Evolutionary conservation across 1,140 invertebrate species (phyloP), one percentile per base, ranked within the genome.

Genomic region (Ceratosolen solmsi): DNA sequence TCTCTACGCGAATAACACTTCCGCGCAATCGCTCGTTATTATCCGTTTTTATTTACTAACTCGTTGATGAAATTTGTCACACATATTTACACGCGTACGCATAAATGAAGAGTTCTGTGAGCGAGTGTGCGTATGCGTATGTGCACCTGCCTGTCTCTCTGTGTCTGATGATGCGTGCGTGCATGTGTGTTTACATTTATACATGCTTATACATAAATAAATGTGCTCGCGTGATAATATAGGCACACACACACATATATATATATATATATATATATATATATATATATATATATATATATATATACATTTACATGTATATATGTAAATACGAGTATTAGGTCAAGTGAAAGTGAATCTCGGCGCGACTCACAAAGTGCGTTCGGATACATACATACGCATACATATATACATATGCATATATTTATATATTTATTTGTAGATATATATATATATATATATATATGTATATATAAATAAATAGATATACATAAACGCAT

Each of bases 301-400:
- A 36, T 13, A 33, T 1, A 1, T 8, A 36, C 13, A 65, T 20
- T 15, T 33, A 65, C 36, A 65, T 15, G 11, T 38, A 46, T 30
- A 46, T 25, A 46, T 25, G 25, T 46, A 71, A 46, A 71, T 49
- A 49, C 41, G 25, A 13, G 51, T 74, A 49, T 76, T 63, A 56
- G 56, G 75, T 60, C 60, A 80, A 72, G 79, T 80, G 79, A 75
- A 70, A 54, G 60, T 77, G 74, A 68, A 75, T 68, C 30, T 41
- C 13, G 49, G 15, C 56, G 36, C 51, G 41, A 56, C 25, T 70
- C 9, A 11, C 46, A 38, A 70, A 51, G 76, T 71, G 51, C 75
- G 82, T 74, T 27, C 27, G 58, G 3, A 54, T 54, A 11, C 20
- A 54, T 22, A 54, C 20, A 54, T 54, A 54, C 17, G 17, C 20